Evolutionary conservation across 2,888 invertebrate genomes (phyloP).

Genomic region (Drosophila anomalata): DNA sequence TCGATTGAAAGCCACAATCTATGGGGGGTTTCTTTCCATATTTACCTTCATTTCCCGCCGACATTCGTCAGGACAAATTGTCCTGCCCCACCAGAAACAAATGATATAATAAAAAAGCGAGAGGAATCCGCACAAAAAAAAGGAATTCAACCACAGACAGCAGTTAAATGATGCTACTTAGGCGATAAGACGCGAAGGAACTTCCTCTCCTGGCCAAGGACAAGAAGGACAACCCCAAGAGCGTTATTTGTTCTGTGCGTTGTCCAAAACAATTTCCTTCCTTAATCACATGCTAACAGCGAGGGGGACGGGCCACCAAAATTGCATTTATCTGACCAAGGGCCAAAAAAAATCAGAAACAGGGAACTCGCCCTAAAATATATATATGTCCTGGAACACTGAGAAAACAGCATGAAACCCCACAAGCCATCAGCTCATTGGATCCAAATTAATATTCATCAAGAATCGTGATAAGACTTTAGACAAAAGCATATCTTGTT

Average conservation of each 20-base stretch:
- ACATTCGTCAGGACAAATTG: conserved; percentile 68
- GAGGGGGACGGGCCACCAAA: conserved; percentile 46
- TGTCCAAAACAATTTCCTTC: conserved; percentile 83
- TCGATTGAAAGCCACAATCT: too few species aligned
- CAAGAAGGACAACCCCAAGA: conserved; percentile 38
- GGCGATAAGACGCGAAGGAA: conserved; percentile 62
- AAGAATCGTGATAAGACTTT: background rate
- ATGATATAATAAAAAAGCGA: conserved; percentile 16
- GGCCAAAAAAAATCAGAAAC: conserved; percentile 45
- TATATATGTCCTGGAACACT: conserved; percentile 4
- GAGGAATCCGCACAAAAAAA: conserved; percentile 6
- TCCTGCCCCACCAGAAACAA: conserved; percentile 26
- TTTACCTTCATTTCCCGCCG: conserved; percentile 11
- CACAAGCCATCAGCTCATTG: too few species aligned
- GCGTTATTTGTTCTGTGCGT: conserved; percentile 66
- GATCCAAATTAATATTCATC: background rate
- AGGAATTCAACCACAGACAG: conserved; percentile 63
- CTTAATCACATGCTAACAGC: conserved; percentile 81
- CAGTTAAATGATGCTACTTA: conserved; percentile 79
- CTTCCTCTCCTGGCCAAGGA: conserved; percentile 29
- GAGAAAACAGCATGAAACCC: background rate
- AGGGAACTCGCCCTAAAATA: conserved; percentile 49
- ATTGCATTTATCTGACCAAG: conserved; percentile 74
- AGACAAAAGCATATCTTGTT: background rate
- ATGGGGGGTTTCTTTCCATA: background rate